A percentile compares a stretch with the other conserved stretches of the same genome.
Evolutionary conservation across 64 coral and sea anemone genomes (phyloP).

Genomic region (Catalaphyllia jardinei): DNA sequence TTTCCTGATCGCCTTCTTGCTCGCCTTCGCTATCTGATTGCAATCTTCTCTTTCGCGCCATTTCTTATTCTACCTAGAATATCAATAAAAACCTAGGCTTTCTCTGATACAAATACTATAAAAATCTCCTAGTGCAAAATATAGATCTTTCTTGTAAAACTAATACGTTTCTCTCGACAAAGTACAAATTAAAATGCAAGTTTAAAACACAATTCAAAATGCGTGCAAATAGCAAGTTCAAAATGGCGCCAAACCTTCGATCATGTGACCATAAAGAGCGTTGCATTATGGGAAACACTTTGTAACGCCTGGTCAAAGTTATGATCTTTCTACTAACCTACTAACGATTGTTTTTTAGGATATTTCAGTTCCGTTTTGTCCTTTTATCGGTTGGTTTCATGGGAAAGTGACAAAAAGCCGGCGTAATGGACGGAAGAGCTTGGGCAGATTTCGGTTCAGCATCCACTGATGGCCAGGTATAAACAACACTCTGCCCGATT

Average conservation of each 20-base stretch:
- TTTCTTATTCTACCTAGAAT: neutral
- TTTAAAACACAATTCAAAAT: neutral
- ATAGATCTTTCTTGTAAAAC: constrained; percentile 13
- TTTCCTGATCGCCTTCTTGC: constrained; percentile 12
- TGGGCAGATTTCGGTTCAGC: constrained; percentile 38
- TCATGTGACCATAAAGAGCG: neutral
- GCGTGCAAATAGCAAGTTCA: neutral
- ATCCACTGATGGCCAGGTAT: constrained; percentile 4
- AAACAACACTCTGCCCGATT: too few species aligned
- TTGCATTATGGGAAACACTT: constrained; percentile 2
- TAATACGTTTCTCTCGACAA: neutral
- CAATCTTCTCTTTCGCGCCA: constrained; percentile 18
- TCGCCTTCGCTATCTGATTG: constrained; percentile 33
- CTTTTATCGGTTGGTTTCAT: neutral
- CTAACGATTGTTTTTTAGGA: neutral
- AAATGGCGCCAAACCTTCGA: constrained; percentile 31
- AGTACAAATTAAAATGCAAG: constrained; percentile 14
- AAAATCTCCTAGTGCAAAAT: constrained; percentile 22
- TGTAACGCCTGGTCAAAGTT: neutral
- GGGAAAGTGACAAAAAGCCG: neutral
- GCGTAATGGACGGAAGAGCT: neutral
- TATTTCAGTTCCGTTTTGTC: neutral
- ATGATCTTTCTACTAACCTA: neutral
- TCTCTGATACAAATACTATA: neutral
- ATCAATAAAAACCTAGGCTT: constrained; percentile 3